A percentile compares a stretch with the other conserved stretches of the same genome.
phyloP scores from a whole-genome alignment of 2,888 invertebrate species.

The Siphlonurus alternatus region DNA sequence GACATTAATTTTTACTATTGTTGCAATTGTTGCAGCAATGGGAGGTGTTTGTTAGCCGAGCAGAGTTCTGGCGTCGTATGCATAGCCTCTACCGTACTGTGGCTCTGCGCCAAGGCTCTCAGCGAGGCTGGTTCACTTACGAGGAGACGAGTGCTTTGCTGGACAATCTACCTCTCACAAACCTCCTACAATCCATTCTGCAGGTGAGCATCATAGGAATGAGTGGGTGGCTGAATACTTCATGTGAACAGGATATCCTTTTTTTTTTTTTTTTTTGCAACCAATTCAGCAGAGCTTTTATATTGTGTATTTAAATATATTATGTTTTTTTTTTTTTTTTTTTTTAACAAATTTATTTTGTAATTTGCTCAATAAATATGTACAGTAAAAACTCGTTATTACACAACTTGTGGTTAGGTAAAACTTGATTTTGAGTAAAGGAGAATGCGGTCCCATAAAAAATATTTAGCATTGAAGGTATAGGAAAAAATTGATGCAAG shows the following conservation, averaged over 20 bases:
- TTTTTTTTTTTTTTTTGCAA: neutral
- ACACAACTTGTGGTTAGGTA: too few species aligned
- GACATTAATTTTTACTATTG: too few species aligned
- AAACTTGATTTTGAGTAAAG: too few species aligned
- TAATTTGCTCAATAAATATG: too few species aligned
- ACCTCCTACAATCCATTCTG: conserved; percentile 32
- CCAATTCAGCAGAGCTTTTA: neutral
- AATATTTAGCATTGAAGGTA: too few species aligned
- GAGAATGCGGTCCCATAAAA: too few species aligned
- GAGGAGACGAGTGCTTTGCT: conserved; percentile 30
- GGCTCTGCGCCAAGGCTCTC: conserved; percentile 51
- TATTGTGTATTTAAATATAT: neutral
- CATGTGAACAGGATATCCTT: too few species aligned
- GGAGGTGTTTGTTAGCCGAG: conserved; percentile 63
- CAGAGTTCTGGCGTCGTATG: conserved; percentile 57
- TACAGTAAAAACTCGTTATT: too few species aligned
- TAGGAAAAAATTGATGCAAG: too few species aligned
- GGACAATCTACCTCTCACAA: conserved; percentile 28
- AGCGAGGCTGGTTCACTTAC: conserved; percentile 70
- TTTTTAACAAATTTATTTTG: too few species aligned
- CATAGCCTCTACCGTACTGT: conserved; percentile 49
- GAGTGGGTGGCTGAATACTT: neutral
- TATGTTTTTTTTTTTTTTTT: too few species aligned
- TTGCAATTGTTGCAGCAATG: conserved; percentile 55
- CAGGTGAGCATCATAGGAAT: too few species aligned